These are phyloP conservation scores for Drosophila subobscura DNA, from an alignment of 1,140 invertebrate genomes.

Conservation along the genomic window DNA sequence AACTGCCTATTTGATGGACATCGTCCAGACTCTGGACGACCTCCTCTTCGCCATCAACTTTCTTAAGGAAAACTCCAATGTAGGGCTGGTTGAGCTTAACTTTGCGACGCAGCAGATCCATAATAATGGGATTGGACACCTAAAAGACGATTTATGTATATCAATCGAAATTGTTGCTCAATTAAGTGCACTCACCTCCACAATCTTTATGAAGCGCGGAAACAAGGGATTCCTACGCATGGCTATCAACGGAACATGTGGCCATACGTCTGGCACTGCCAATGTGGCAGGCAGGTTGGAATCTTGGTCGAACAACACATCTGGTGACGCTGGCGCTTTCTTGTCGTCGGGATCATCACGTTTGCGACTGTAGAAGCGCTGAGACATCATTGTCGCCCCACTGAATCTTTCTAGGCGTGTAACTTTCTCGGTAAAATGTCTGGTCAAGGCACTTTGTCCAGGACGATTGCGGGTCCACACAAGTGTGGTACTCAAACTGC, in stretches of 20 bases:
- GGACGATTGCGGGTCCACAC: conserved; percentile 43
- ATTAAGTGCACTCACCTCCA: conserved; percentile 88
- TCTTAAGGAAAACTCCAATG: conserved; percentile 98
- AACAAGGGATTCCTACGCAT: conserved; percentile 98
- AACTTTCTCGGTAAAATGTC: conserved; percentile 29
- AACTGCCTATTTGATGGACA: conserved; percentile 96
- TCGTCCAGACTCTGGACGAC: conserved; percentile 94
- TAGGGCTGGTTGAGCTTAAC: conserved; percentile 98
- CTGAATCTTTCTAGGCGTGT: conserved; percentile 32
- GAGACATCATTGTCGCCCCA: conserved; percentile 37
- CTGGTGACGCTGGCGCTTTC: conserved; percentile 29
- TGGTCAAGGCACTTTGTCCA: conserved; percentile 38
- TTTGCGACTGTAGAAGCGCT: conserved; percentile 57
- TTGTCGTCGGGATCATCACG: conserved; percentile 56
- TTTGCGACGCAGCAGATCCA: conserved; percentile 96
- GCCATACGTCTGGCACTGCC: conserved; percentile 98
- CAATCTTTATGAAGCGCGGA: conserved; percentile 98
- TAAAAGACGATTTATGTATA: conserved; percentile 75
- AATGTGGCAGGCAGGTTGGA: conserved; percentile 92
- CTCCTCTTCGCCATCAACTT: conserved; percentile 95
- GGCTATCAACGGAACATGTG: conserved; percentile 97
- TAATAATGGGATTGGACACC: conserved; percentile 94
- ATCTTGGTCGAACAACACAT: conserved; percentile 49
- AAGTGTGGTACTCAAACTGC: conserved; percentile 47
- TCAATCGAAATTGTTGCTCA: not conserved